These are phyloP conservation scores for Pyrocoelia pectoralis DNA, from an alignment of 2,888 invertebrate species.

Conservation along the genomic window DNA sequence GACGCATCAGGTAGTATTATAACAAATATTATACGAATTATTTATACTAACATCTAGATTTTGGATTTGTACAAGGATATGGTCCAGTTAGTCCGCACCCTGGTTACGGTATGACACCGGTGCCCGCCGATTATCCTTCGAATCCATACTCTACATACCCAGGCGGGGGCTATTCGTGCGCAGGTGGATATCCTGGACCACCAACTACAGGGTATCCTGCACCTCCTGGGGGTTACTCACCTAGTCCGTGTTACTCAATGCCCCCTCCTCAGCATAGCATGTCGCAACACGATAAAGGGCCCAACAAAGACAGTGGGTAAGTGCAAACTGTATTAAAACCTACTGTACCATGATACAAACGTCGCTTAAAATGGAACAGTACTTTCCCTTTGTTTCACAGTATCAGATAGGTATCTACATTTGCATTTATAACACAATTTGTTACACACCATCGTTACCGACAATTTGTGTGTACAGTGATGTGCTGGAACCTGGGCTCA, in stretches of 20 bases:
- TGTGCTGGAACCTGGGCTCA: too few relatives aligned
- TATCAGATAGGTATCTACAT: too few relatives aligned
- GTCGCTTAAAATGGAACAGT: too few relatives aligned
- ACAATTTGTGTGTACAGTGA: too few relatives aligned
- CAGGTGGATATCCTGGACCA: constrained; percentile 62
- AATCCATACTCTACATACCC: constrained; percentile 73
- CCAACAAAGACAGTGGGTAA: constrained; percentile 76
- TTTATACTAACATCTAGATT: constrained; percentile 17
- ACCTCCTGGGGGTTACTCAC: constrained; percentile 66
- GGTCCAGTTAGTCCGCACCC: constrained; percentile 86
- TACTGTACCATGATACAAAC: neutral
- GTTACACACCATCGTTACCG: too few relatives aligned
- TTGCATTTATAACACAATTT: too few relatives aligned
- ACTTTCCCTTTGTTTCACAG: too few relatives aligned
- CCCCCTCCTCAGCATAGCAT: constrained; percentile 80
- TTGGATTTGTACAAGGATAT: constrained; percentile 67
- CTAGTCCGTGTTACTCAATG: constrained; percentile 83
- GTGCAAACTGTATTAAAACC: constrained; percentile 30
- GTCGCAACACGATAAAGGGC: constrained; percentile 75
- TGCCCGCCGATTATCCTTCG: constrained; percentile 82
- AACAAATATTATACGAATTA: neutral
- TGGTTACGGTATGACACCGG: constrained; percentile 79
- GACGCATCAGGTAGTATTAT: constrained; percentile 77
- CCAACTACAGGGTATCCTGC: constrained; percentile 69
- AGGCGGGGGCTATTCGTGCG: constrained; percentile 54